Conservation (phyloP, 2,888 invertebrate genomes). For the Vannuccia rotundouncinata region DNA sequence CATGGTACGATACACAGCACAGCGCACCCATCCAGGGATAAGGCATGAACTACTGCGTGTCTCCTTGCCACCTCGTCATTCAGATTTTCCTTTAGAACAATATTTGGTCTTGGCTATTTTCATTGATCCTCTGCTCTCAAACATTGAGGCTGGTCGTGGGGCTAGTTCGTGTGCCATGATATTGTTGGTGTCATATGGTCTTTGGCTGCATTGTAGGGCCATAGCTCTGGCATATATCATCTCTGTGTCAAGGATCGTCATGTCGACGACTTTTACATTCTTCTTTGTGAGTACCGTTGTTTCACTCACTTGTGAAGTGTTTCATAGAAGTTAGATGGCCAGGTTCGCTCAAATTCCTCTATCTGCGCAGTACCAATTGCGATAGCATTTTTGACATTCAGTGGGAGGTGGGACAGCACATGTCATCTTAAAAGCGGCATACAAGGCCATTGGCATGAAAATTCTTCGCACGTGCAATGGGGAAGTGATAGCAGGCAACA, state of each 20-base stretch:
- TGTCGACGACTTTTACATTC: conserved; percentile 29
- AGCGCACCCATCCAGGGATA: conserved; percentile 38
- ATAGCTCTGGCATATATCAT: conserved; percentile 38
- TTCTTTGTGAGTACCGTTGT: conserved; percentile 34
- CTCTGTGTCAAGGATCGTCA: conserved; percentile 37
- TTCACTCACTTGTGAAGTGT: conserved; percentile 9
- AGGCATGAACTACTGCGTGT: conserved; percentile 1
- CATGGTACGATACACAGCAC: conserved; percentile 40
- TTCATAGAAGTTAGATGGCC: conserved; percentile 34
- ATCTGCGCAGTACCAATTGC: conserved; percentile 30
- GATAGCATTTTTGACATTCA: conserved; percentile 35
- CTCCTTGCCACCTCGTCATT: conserved; percentile 35
- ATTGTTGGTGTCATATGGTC: conserved; percentile 28
- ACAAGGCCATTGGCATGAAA: too few relatives aligned
- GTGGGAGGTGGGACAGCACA: background rate
- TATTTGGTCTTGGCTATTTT: conserved; percentile 32
- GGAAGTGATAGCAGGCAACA: too few relatives aligned
- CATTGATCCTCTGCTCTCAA: conserved; percentile 34
- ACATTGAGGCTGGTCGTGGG: conserved; percentile 36
- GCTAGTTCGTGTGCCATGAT: conserved; percentile 34
- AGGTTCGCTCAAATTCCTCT: conserved; percentile 32
- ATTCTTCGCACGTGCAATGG: too few relatives aligned
- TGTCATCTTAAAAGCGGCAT: too few relatives aligned
- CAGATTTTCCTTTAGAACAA: conserved; percentile 34
- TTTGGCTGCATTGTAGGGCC: conserved; percentile 30